Evolutionary conservation across 1,140 invertebrate species (phyloP).

Genomic region (Ips nitidus): DNA sequence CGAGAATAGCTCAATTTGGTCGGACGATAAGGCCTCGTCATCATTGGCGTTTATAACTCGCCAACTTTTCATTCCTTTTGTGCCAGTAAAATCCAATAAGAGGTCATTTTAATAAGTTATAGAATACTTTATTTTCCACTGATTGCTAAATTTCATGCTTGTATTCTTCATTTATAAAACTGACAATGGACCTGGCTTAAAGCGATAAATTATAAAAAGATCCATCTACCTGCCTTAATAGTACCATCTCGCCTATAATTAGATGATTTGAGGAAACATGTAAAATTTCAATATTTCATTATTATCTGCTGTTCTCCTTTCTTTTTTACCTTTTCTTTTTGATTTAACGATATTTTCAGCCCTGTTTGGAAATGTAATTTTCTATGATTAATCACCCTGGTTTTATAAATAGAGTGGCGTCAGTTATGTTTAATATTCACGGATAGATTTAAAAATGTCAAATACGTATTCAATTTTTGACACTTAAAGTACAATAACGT

Average conservation of each 20-base stretch:
- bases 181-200: slow-evolving; percentile 41
- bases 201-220: slow-evolving; percentile 43
- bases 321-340: background rate
- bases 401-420: too few species aligned
- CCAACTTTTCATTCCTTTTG: slow-evolving; percentile 21
- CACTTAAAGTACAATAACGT: too few species aligned
- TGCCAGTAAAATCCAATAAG: slow-evolving; percentile 40
- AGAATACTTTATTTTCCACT: slow-evolving; percentile 43
- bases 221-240: slow-evolving; percentile 43
- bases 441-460: too few species aligned
- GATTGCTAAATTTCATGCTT: slow-evolving; percentile 42
- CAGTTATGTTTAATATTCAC: too few species aligned
- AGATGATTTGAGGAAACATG: slow-evolving; percentile 24
- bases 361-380: slow-evolving; percentile 25
- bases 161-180: slow-evolving; percentile 45
- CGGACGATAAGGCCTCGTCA: slow-evolving; percentile 8
- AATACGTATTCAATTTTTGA: too few species aligned
- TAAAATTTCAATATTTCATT: slow-evolving; percentile 19
- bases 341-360: slow-evolving; percentile 18
- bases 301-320: background rate
- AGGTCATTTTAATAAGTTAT: slow-evolving; percentile 42
- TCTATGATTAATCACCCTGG: slow-evolving; percentile 19
- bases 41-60: slow-evolving; percentile 12
- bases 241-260: slow-evolving; percentile 36
- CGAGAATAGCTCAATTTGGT: slow-evolving; percentile 30